Evolutionary conservation across 2,888 invertebrate genomes (phyloP), one percentile per base, ranked within the genome.

Genomic region (Cybosia mesomella): DNA sequence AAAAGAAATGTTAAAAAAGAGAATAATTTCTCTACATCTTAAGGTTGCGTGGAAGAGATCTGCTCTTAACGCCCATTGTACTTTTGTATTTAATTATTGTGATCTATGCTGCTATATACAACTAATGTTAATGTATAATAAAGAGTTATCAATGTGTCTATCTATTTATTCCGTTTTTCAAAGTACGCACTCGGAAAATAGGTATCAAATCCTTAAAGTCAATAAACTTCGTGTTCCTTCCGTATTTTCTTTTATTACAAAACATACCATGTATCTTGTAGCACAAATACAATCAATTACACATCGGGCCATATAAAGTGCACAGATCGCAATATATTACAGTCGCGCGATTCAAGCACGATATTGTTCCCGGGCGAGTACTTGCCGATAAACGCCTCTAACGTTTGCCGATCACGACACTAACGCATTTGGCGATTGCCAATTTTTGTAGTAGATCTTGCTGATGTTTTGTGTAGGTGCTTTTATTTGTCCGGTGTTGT

Each of bases 341-440:
- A 71, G 68, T 81, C 75, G 82, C 81, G 77, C 86, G 79, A 80
- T 88, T 82, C 83, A 81, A 82, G 68, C 58, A 64, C 76, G 77
- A 83, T 88, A 92, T 90, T 84, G 88, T 83, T 89, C 92, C 91
- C 92, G 80, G 64, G 89, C 84, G 91, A 79, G 85, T 86, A 88
- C 85, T 92, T 90, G 80, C 68, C 81, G 83, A 76, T 81, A 81
- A 81, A 81, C 76, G 53, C 70, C 72, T 70, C 78, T 81, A 79
- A 81, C 81, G 85, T 87, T 87, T 90, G 86, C 85, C 84, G 80
- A 82, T 81, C 79, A 80, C 78, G 76, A 73, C 72, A 79, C 66
- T 76, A 63, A 76, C 73, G 77, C 74, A 77, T 66, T 72, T 67
- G 49, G 34, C 73, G 77, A 83, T 79, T 77, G 82, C 74, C 81